Conservation (phyloP, 2,888 invertebrate species). For the Arenicola marina region DNA sequence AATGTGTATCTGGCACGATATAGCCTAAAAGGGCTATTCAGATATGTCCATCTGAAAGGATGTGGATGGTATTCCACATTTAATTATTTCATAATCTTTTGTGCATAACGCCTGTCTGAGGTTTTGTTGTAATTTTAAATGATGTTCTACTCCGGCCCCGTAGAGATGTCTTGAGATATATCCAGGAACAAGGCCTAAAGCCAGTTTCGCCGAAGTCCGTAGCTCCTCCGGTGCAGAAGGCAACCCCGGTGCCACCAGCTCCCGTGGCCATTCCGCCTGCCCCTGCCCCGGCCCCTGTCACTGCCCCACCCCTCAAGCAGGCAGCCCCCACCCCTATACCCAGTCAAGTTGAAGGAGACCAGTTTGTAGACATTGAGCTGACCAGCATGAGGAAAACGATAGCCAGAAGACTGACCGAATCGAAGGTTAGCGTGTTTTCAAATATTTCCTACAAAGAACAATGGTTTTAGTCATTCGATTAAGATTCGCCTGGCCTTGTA, state of each 20-base stretch:
- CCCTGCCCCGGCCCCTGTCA: constrained; percentile 1
- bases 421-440: constrained; percentile 63
- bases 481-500: no score
- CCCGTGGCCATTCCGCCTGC: constrained; percentile 6
- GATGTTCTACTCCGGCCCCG: no score
- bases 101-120: background rate
- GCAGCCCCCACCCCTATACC: background rate
- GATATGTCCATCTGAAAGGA: no score
- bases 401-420: constrained; percentile 70
- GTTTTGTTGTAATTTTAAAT: no score
- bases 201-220: constrained; percentile 27
- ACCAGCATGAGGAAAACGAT: constrained; percentile 69
- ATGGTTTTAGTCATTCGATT: no score
- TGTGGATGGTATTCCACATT: background rate
- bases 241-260: constrained; percentile 32
- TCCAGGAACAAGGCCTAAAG: constrained; percentile 42
- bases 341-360: constrained; percentile 2
- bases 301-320: background rate
- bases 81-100: background rate
- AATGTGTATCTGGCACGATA: no score
- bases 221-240: constrained; percentile 39
- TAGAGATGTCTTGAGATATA: constrained; percentile 52
- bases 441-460: background rate
- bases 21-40: no score
- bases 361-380: constrained; percentile 66